phyloP scores from a whole-genome alignment of 2,888 invertebrate species.

The Ommatoiulus sabulosus region DNA sequence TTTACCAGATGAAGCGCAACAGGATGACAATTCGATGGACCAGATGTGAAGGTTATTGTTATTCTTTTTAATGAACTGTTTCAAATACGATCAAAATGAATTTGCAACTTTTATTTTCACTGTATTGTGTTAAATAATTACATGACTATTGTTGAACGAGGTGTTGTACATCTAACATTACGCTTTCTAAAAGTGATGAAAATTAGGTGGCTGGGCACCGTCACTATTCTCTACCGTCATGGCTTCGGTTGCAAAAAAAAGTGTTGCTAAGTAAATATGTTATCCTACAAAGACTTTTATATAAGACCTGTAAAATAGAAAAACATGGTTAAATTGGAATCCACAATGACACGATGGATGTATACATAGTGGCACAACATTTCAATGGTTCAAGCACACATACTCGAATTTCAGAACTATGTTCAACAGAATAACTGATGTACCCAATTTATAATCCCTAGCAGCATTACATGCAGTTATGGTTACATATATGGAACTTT shows the following conservation, averaged over 20 bases:
- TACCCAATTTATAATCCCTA: too few relatives aligned
- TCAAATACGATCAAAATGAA: not conserved
- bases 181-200: not conserved
- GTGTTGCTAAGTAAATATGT: not conserved
- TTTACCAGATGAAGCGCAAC: not conserved
- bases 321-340: too few relatives aligned
- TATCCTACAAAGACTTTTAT: not conserved
- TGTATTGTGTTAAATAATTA: not conserved
- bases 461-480: too few relatives aligned
- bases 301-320: constrained; percentile 41
- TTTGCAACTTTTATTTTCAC: not conserved
- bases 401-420: too few relatives aligned
- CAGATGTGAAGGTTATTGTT: not conserved
- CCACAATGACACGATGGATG: too few relatives aligned
- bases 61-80: not conserved
- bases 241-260: not conserved
- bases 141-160: not conserved
- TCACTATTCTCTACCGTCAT: not conserved
- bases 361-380: too few relatives aligned
- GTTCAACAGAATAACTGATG: too few relatives aligned
- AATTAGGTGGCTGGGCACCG: not conserved
- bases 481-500: too few relatives aligned
- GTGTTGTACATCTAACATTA: not conserved
- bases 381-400: too few relatives aligned
- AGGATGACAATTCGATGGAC: not conserved